Conservation (phyloP, 2,113 vertebrate species). For the Antennarius striatus region DNA sequence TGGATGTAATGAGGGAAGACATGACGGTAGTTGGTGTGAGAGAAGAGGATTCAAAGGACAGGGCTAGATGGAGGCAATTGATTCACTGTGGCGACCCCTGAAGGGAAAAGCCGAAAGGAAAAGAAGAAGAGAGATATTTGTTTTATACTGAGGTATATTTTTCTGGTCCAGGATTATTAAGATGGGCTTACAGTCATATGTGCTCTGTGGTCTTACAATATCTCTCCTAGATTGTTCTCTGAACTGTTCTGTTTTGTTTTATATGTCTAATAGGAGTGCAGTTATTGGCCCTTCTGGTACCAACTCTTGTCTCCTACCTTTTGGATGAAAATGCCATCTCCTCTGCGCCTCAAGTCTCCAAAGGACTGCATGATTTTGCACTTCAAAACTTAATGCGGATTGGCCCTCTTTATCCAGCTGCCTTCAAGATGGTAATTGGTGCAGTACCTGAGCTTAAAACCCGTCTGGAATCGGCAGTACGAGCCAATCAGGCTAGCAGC, state of each 20-base stretch:
- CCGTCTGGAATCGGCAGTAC: slow-evolving; percentile 92
- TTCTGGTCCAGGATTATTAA: no score
- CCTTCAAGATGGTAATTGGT: slow-evolving; percentile 97
- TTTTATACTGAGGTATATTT: not conserved
- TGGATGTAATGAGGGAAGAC: no score
- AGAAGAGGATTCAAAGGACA: no score
- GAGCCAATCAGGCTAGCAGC: slow-evolving; percentile 92
- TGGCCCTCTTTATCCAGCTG: slow-evolving; percentile 93
- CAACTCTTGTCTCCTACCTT: slow-evolving; percentile 94
- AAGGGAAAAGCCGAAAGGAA: no score
- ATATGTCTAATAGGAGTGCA: slow-evolving; percentile 84
- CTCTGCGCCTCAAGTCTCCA: slow-evolving; percentile 85
- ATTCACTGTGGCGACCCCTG: no score
- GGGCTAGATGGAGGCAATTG: no score
- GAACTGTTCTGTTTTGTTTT: not conserved
- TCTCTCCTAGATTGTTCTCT: not conserved
- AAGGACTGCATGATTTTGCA: slow-evolving; percentile 93
- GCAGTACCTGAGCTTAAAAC: slow-evolving; percentile 94
- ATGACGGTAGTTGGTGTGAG: no score
- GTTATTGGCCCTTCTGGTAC: slow-evolving; percentile 93
- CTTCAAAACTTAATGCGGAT: slow-evolving; percentile 98
- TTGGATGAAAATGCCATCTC: slow-evolving; percentile 91
- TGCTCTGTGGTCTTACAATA: not conserved
- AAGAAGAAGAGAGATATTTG: no score
- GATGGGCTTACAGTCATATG: not conserved